A percentile compares a stretch with the other conserved stretches of the same genome.
These are phyloP conservation scores for Rhabdophis nuchalis DNA, from an alignment of 2,797 vertebrate genomes.

Conservation along the genomic window DNA sequence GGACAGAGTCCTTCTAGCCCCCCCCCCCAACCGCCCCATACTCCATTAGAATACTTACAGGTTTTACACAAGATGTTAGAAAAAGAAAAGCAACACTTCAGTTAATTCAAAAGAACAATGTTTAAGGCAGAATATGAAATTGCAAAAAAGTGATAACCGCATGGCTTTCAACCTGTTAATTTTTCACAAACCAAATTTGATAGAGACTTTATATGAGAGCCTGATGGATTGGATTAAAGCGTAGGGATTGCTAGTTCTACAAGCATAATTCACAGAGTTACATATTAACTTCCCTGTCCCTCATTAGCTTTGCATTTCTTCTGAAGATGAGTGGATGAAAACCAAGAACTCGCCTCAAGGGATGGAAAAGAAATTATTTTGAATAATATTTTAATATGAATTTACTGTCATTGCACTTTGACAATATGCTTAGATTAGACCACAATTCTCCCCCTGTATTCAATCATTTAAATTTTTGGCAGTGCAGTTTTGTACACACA, in stretches of 20 bases:
- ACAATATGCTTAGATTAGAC: not conserved
- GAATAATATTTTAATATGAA: not conserved
- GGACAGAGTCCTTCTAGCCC: not conserved
- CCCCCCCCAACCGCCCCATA: too few relatives aligned
- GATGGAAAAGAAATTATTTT: not conserved
- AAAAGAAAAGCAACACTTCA: not conserved
- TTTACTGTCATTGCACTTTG: not conserved
- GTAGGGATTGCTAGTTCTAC: not conserved
- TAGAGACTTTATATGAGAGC: not conserved
- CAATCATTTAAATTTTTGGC: not conserved
- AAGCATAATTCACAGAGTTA: not conserved
- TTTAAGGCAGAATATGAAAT: not conserved
- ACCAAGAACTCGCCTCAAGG: not conserved
- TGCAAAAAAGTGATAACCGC: not conserved
- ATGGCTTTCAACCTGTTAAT: not conserved
- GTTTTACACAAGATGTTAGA: not conserved
- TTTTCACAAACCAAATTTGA: not conserved
- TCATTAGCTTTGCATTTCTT: not conserved
- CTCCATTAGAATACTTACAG: not conserved
- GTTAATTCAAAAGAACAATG: not conserved
- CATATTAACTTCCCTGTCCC: not conserved
- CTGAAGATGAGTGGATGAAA: not conserved
- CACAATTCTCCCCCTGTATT: not conserved
- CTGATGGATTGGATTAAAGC: not conserved
- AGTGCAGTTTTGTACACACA: not conserved